Base-by-base conservation (phyloP, 1,140 invertebrate genomes). In the Nomia melanderi region DNA sequence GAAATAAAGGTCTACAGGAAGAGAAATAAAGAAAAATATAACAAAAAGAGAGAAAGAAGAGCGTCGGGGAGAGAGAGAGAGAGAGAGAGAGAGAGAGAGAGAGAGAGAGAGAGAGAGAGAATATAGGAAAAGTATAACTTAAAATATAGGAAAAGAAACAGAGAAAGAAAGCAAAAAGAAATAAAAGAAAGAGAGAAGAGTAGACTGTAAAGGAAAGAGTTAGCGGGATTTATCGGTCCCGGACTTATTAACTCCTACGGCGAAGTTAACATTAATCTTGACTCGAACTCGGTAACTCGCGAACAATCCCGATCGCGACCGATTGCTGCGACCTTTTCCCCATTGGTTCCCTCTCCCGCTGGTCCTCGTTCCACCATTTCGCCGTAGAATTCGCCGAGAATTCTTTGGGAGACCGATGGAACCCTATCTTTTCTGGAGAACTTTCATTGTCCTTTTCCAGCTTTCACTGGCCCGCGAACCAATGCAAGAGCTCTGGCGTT, bases 251-350 rank as follows among this genome's bases (percentile, higher is more conserved):
- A 83, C 81, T 82, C 81, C 75, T 76, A 83, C 69, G 80, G 80
- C 64, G 64, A 78, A 83, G 81, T 83, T 83, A 83, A 82, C 81
- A 83, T 83, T 83, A 83, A 83, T 83, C 81, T 83, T 82, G 81
- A 74, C 80, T 78, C 60, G 79, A 78, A 73, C 74, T 81, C 69
- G 80, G 80, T 83, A 82, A 82, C 81, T 83, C 70, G 81, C 70
- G 81, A 83, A 83, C 81, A 83, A 83, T 83, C 81, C 80, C 76
- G 81, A 83, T 83, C 81, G 81, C 59, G 29, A 53, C 44, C 80
- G 81, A 83, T 83, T 82, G 80, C 80, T 41, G 47, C 69, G 81
- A 78, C 80, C 80, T 72, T 77, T 77, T 62, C 75, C 56, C 67
- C 71, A 70, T 63, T 77, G 75, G 66, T n/a, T 70, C 44, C 44